These are phyloP conservation scores for Hippoglossus hippoglossus DNA, from an alignment of 2,797 vertebrate species.

Conservation along the genomic window DNA sequence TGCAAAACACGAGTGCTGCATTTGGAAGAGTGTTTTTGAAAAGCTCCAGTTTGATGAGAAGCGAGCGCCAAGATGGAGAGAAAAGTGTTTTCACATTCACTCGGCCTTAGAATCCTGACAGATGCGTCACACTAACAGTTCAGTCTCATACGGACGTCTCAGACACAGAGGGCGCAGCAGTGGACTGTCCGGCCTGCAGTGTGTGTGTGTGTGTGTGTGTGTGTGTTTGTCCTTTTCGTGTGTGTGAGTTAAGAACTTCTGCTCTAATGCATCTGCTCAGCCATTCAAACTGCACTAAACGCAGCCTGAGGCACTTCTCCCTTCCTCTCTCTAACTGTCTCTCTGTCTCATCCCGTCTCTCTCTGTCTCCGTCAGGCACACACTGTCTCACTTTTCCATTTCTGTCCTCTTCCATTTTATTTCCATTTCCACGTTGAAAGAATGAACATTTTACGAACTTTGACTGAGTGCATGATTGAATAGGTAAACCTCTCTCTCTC, in stretches of 20 bases:
- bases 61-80: neutral
- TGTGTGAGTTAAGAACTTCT: constrained; percentile 50
- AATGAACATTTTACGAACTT: constrained; percentile 62
- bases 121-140: neutral
- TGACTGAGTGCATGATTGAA: constrained; percentile 63
- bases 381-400: constrained; percentile 29
- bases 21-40: too few species aligned
- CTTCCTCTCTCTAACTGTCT: constrained; percentile 35
- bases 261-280: constrained; percentile 80
- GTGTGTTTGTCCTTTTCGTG: constrained; percentile 21
- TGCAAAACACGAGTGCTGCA: too few species aligned
- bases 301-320: constrained; percentile 78
- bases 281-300: constrained; percentile 87
- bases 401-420: constrained; percentile 33
- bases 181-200: constrained; percentile 26
- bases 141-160: neutral
- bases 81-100: neutral
- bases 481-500: constrained; percentile 3
- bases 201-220: constrained; percentile 20
- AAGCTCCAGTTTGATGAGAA: too few species aligned
- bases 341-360: constrained; percentile 37
- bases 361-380: constrained; percentile 20
- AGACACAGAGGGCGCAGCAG: neutral
- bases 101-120: neutral
- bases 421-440: constrained; percentile 43